A percentile compares a stretch with the other conserved stretches of the same genome.
Conservation (phyloP, 2,797 vertebrate species). For the Labroides dimidiatus region DNA sequence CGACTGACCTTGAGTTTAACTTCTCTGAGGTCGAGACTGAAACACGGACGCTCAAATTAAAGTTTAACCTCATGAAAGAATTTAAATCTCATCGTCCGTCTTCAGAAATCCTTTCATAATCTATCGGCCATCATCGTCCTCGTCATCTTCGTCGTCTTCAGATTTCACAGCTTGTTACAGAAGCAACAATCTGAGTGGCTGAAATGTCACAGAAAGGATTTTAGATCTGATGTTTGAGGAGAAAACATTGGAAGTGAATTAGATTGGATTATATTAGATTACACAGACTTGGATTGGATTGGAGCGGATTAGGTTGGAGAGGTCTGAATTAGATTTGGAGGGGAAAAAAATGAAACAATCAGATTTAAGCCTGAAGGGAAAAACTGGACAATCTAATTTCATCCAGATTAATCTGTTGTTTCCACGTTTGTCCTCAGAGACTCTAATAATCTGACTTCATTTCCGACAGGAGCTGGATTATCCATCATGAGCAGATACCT, state of each 20-base stretch:
- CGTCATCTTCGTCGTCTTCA: no score
- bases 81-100: constrained; percentile 7
- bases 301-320: background rate
- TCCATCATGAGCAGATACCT: no score
- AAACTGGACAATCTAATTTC: background rate
- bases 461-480: no score
- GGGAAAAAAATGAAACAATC: background rate
- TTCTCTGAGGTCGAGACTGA: background rate
- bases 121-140: background rate
- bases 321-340: background rate
- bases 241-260: background rate
- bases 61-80: background rate
- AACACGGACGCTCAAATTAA: background rate
- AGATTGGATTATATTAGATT: background rate
- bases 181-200: background rate
- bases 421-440: background rate
- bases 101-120: background rate
- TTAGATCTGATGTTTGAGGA: background rate
- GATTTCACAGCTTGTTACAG: background rate
- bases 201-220: constrained; percentile 6
- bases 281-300: background rate
- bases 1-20: background rate
- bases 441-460: background rate
- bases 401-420: background rate
- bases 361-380: background rate